Conservation (phyloP, 2,797 vertebrate genomes). For the Holocentrus rufus region DNA sequence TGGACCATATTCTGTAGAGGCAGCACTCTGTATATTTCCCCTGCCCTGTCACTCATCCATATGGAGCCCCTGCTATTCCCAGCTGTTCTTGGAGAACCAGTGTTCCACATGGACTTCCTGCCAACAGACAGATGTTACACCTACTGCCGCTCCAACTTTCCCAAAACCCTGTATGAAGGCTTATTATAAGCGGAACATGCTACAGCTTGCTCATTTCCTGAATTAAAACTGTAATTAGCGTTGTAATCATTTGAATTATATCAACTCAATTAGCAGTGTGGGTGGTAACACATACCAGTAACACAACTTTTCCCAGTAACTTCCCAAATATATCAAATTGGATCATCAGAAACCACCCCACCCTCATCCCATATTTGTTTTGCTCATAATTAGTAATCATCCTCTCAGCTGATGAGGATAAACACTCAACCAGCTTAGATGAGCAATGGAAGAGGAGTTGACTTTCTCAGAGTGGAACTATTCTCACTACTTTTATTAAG, state of each 20-base stretch:
- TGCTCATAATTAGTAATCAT: conserved; percentile 47
- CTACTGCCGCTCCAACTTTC: conserved; percentile 58
- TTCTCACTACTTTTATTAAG: conserved; percentile 28
- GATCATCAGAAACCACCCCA: conserved; percentile 41
- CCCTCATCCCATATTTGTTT: conserved; percentile 20
- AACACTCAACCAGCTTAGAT: not conserved
- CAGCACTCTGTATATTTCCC: conserved; percentile 59
- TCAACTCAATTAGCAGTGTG: conserved; percentile 53
- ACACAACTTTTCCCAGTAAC: too few relatives aligned
- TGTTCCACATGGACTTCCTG: conserved; percentile 62
- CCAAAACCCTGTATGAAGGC: conserved; percentile 38
- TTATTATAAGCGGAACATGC: conserved; percentile 44
- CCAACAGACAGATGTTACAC: conserved; percentile 67
- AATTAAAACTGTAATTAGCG: conserved; percentile 62
- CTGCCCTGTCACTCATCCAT: conserved; percentile 69
- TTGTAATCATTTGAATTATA: conserved; percentile 65
- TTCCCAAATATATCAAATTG: conserved; percentile 44
- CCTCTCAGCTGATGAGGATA: conserved; percentile 13
- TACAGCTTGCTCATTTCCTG: conserved; percentile 61
- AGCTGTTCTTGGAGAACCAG: conserved; percentile 64
- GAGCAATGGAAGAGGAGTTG: not conserved
- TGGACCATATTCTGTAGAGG: conserved; percentile 50
- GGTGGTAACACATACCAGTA: conserved; percentile 49
- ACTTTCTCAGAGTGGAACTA: not conserved
- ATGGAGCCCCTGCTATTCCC: conserved; percentile 63